Evolutionary conservation across 1,140 invertebrate species (phyloP).

Genomic region (Temnothorax curvispinosus): DNA sequence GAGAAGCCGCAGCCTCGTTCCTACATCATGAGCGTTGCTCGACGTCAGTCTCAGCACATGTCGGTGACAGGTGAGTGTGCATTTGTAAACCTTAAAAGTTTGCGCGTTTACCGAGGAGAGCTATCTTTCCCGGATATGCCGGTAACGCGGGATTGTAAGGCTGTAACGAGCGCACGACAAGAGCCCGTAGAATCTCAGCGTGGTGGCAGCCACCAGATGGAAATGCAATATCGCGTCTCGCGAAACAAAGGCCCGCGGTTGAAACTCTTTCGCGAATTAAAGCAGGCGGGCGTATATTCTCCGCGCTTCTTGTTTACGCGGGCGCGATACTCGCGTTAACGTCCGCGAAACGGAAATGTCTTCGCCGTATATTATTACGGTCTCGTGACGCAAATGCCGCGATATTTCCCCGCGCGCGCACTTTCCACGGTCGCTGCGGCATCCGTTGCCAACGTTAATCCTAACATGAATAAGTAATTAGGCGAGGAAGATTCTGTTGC

Average conservation of each 20-base stretch:
- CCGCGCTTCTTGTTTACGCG: slow-evolving; percentile 31
- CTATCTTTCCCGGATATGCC: slow-evolving; percentile 39
- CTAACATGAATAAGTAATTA: slow-evolving; percentile 61
- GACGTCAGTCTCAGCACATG: too few relatives aligned
- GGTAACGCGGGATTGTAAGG: slow-evolving; percentile 5
- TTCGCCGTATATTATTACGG: slow-evolving; percentile 63
- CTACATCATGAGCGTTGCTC: background rate
- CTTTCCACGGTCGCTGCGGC: slow-evolving; percentile 5
- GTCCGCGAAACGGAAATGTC: slow-evolving; percentile 38
- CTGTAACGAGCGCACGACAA: slow-evolving; percentile 56
- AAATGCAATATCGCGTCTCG: slow-evolving; percentile 61
- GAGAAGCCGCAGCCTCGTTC: too few relatives aligned
- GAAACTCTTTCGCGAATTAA: slow-evolving; percentile 61
- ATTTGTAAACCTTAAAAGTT: slow-evolving; percentile 17
- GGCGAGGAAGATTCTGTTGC: slow-evolving; percentile 9
- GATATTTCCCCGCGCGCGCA: slow-evolving; percentile 27
- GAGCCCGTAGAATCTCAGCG: slow-evolving; percentile 46
- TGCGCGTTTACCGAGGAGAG: background rate
- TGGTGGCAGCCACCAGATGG: slow-evolving; percentile 29
- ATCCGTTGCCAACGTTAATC: slow-evolving; percentile 43
- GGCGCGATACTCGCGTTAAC: slow-evolving; percentile 56
- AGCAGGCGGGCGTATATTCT: slow-evolving; percentile 29
- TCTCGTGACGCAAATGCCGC: slow-evolving; percentile 51
- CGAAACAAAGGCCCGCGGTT: slow-evolving; percentile 55
- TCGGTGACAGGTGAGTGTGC: background rate